Evolutionary conservation across 2,888 invertebrate genomes (phyloP).

Genomic region (Acheta domesticus): DNA sequence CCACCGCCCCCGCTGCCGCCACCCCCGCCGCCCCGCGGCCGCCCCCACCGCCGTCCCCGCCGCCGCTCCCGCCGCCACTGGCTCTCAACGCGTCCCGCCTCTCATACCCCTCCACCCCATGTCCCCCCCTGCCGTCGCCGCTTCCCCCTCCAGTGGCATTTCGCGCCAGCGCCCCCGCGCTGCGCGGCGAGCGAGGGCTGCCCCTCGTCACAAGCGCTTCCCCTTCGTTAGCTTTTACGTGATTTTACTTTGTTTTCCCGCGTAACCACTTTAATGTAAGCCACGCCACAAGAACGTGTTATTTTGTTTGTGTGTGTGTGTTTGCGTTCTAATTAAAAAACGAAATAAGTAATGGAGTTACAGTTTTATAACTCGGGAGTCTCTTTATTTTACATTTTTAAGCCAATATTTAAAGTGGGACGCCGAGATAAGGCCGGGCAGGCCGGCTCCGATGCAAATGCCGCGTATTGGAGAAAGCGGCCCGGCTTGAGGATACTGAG

Average conservation of each 20-base stretch:
- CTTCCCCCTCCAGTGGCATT: too few relatives aligned
- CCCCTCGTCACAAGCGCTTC: background rate
- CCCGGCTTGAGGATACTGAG: background rate
- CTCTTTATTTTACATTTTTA: constrained; percentile 5
- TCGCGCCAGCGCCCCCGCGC: too few relatives aligned
- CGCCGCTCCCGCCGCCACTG: too few relatives aligned
- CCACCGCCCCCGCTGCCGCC: too few relatives aligned
- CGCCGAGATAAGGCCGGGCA: background rate
- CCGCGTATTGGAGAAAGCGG: background rate
- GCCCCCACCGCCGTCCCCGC: too few relatives aligned
- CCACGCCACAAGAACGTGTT: background rate
- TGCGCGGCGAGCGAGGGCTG: too few relatives aligned
- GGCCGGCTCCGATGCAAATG: background rate
- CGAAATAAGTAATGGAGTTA: constrained; percentile 3
- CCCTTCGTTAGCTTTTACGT: background rate
- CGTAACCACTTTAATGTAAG: background rate
- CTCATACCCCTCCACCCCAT: too few relatives aligned
- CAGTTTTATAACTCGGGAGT: background rate
- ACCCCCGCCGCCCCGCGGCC: too few relatives aligned
- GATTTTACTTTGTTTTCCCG: background rate
- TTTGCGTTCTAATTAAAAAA: constrained; percentile 18
- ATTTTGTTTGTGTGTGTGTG: background rate
- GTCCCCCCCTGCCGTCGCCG: too few relatives aligned
- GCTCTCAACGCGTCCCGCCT: too few relatives aligned
- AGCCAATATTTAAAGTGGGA: background rate